Evolutionary conservation across 2,113 vertebrate species (phyloP).

Genomic region (Lontra canadensis): DNA sequence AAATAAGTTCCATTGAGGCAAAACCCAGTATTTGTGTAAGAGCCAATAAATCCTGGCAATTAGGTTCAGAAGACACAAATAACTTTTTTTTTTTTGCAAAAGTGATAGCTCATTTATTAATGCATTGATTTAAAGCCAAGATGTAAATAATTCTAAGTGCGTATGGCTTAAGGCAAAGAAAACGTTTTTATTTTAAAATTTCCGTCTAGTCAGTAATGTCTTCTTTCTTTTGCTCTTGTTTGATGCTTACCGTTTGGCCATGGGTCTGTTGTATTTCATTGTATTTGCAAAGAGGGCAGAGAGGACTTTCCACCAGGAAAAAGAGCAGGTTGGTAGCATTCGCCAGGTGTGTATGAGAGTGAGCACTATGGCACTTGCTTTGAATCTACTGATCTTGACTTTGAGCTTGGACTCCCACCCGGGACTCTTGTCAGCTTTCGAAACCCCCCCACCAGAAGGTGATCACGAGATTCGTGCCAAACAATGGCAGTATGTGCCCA

Average conservation of each 20-base stretch:
- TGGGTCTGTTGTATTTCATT: not conserved
- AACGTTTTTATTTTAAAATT: conserved; percentile 48
- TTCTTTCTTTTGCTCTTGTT: not conserved
- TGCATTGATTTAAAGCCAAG: conserved; percentile 44
- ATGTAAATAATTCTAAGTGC: conserved; percentile 26
- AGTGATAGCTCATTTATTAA: conserved; percentile 58
- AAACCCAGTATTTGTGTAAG: not conserved
- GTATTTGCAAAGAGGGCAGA: not conserved
- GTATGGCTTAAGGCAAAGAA: not conserved
- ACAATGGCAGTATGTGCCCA: not conserved
- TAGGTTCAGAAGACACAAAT: conserved; percentile 8
- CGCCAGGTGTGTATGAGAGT: not conserved
- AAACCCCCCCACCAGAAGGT: not conserved
- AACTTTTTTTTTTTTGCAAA: not conserved
- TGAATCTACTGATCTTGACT: not conserved
- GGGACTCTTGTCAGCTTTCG: not conserved
- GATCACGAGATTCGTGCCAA: not conserved
- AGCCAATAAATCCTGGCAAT: conserved; percentile 47
- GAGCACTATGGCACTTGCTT: accelerated
- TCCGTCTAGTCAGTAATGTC: not conserved
- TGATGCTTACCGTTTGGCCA: not conserved
- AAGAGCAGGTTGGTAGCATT: not conserved
- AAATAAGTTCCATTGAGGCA: conserved; percentile 32
- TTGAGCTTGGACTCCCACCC: not conserved
- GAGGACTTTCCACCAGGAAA: not conserved